Base-by-base conservation (phyloP, 2,797 vertebrate genomes). In the Otolemur crassicaudatus region DNA sequence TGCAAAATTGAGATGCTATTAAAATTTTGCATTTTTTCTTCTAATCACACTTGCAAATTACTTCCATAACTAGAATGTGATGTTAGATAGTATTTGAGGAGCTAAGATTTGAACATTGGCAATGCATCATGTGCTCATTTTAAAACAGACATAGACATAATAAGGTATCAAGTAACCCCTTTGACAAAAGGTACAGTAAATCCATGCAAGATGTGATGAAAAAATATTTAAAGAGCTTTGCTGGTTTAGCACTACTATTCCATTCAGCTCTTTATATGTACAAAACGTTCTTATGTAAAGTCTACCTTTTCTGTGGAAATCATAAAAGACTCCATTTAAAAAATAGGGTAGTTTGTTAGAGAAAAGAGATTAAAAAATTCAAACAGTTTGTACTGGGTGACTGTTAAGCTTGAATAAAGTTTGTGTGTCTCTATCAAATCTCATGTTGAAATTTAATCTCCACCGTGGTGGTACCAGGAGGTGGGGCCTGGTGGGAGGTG, bases 1-100 rank as follows among this genome's bases (percentile, higher is more conserved):
- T 94, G 37, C 6, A 87, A 94, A 94, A 69, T 72, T 83, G 86
- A 95, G 65, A 70, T 91, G 16, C 63, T 91, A 31, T 73, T 92
- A 90, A 75, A 83, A 65, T 67, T 92, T 94, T 80, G 69, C 34
- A 77, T 97, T 82, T 92, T 56, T 67, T 95, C 20, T 94, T 56
- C 17, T 88, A 90, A 94, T 73, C 19, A 86, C 23, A 56, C 13
- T 56, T 67, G 81, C 23, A 81, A 72, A 80, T 81, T 86, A 61
- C 92, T 83, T 83, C 17, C 87, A 72, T 76, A 65, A 69, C 29
- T 88, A 37, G 11, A 94, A 81, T 83, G 20, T 82, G 20, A 89
- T 91, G 29, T 88, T 91, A 90, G n/a, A 67, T 81, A 67, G 53
- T 82, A 43, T 89, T 88, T 31, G 40, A 92, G 58, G 61, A 96